Base-by-base conservation (phyloP, 1,140 invertebrate species). In the Neodiprion fabricii region DNA sequence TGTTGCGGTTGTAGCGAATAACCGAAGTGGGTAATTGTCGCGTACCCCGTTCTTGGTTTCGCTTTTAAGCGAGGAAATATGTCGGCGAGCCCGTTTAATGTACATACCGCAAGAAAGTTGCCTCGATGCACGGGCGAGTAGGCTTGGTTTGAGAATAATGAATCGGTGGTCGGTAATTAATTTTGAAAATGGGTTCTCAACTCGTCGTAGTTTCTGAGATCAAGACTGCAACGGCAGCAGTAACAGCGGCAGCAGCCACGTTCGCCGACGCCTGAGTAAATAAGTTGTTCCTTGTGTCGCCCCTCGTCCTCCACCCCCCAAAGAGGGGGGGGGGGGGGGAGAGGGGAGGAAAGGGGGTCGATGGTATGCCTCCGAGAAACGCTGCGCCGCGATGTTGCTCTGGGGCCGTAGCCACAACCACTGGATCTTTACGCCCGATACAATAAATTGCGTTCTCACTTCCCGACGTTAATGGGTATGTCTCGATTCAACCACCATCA, bases 141-240 rank as follows among this genome's bases (percentile, higher is more conserved):
- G 76, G 72, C 40, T 69, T 72, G 69, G 28, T 40, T 40, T 48
- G 72, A 76, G 72, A 75, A 75, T 75, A 75, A 77, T 73, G 76
- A 77, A 77, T 79, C 73, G 75, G 72, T 73, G 67, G 74, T 53
- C 48, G 70, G 70, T 76, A 72, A 77, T 77, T 77, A 72, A 79
- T 79, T 79, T 79, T 70, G 70, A 68, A 77, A 77, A 74, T 77
- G 74, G 28, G 74, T 77, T 79, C 77, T 75, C 78, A 77, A 79
- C 76, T 79, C 40, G 72, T 80, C 79, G 76, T 40, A 40, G 28
- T 40, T 40, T 40, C 28, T 40, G 28, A 5, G 1, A 40, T 40
- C 28, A 40, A 40, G 28, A 40, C 28, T 40, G 28, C 28, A 40
- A 5, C 28, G 4, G 28, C 28, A 40, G 1, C 28, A 5, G 28